phyloP scores from a whole-genome alignment of 2,797 vertebrate genomes.

The Pitangus sulphuratus region DNA sequence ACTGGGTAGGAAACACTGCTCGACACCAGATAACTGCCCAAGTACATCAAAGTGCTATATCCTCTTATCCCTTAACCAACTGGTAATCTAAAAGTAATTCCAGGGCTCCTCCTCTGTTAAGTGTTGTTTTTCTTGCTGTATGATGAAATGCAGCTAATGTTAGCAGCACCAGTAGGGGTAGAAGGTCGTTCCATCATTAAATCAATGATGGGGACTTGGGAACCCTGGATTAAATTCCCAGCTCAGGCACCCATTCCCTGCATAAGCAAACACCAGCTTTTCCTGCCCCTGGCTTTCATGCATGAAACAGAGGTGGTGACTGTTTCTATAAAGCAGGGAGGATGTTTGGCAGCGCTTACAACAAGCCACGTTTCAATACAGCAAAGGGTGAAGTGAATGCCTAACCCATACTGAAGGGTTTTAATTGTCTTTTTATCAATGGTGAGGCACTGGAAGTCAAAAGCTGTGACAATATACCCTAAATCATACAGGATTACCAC shows the following conservation, averaged over 20 bases:
- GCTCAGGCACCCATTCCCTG: background rate
- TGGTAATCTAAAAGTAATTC: background rate
- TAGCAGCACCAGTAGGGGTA: background rate
- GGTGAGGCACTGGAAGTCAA: background rate
- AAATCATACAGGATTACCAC: constrained; percentile 52
- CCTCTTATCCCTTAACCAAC: background rate
- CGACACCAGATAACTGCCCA: background rate
- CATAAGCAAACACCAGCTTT: background rate
- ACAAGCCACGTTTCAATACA: background rate
- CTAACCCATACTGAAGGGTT: background rate
- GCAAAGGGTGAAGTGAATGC: background rate
- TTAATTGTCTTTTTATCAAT: constrained; percentile 44
- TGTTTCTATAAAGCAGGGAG: background rate
- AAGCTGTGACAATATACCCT: constrained; percentile 39
- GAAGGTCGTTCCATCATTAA: background rate
- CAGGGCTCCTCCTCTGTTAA: background rate
- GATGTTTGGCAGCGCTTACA: background rate
- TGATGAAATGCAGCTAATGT: background rate
- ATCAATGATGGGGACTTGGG: background rate
- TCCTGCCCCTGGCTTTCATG: background rate
- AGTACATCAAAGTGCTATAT: background rate
- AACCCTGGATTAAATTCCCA: background rate
- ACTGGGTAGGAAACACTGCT: background rate
- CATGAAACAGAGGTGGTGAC: background rate
- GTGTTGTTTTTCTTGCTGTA: background rate